These are phyloP conservation scores for Anthoptus insignis DNA, from an alignment of 2,888 invertebrate genomes.

Conservation along the genomic window DNA sequence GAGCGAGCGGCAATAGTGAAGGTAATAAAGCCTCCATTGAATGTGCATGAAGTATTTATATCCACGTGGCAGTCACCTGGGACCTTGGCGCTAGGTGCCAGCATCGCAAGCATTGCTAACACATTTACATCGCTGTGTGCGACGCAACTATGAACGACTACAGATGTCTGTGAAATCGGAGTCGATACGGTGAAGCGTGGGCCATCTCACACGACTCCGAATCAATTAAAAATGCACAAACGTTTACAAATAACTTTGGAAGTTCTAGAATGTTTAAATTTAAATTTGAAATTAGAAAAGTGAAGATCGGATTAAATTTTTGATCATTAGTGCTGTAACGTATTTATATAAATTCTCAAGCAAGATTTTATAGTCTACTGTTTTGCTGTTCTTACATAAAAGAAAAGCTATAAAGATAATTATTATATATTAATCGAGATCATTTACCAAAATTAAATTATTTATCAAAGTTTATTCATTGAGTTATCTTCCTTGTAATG, in stretches of 20 bases:
- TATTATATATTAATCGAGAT: no score
- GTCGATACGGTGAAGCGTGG: constrained; percentile 47
- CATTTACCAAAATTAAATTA: no score
- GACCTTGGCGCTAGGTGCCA: constrained; percentile 75
- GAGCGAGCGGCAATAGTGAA: constrained; percentile 63
- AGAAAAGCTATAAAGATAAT: no score
- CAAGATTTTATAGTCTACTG: no score
- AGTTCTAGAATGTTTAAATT: background rate
- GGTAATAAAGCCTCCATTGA: constrained; percentile 74
- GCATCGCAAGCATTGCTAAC: constrained; percentile 46
- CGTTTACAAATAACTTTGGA: constrained; percentile 2
- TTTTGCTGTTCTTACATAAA: no score
- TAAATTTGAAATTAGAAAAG: background rate
- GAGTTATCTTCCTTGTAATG: no score
- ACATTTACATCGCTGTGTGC: constrained; percentile 58
- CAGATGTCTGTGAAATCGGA: constrained; percentile 52
- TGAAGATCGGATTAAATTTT: no score
- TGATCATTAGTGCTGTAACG: no score
- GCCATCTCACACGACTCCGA: constrained; percentile 11
- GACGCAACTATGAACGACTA: constrained; percentile 46
- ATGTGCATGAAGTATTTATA: constrained; percentile 72
- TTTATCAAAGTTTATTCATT: no score
- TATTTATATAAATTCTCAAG: no score
- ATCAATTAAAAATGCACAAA: constrained; percentile 25
- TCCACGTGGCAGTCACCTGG: constrained; percentile 70